Base-by-base conservation (phyloP, 2,113 vertebrate species). In the Eira barbara region DNA sequence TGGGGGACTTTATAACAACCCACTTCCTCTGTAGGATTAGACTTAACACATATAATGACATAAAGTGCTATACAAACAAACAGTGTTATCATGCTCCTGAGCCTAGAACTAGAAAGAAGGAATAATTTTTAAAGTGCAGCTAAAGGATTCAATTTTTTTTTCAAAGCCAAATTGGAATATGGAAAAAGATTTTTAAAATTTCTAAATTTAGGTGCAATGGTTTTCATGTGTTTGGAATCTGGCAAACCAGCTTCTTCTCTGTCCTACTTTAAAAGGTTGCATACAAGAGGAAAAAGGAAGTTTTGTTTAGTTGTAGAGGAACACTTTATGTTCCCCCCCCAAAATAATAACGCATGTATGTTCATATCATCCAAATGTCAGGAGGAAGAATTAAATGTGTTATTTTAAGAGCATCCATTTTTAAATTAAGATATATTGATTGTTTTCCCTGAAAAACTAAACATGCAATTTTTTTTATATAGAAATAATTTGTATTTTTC, bases 151-250 rank as follows among this genome's bases (percentile, higher is more conserved):
- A 95, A 25, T 89, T 89, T 95, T 95, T 95, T 86, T 86, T 89
- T 98, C 89, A 91, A 97, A 98, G 96, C 97, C 97, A 97, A 98
- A 91, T 92, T 94, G 82, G 76, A 96, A 95, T 95, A 81, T 73
- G 71, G 79, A 88, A 94, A 94, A 95, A 71, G 85, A 27, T 80
- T 95, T 90, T 83, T 81, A 42, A 73, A 55, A 97, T 83, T 89
- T 98, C 95, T 97, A 97, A 96, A 97, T 97, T 98, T 97, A 97
- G 89, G 84, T 95, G 81, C 63, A 91, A 93, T 92, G 65, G 78
- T 97, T 96, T 97, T 97, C 81, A n/a, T 86, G 57, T 71, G 79
- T 82, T 83, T 92, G 27, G 83, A 95, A 79, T 94, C 59, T 86
- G 85, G 93, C 89, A 95, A 92, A 79, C 25, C 55, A 95, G 27